Evolutionary conservation across 2,797 vertebrate genomes (phyloP), one percentile per base, ranked within the genome.

Genomic region (Artibeus lituratus): DNA sequence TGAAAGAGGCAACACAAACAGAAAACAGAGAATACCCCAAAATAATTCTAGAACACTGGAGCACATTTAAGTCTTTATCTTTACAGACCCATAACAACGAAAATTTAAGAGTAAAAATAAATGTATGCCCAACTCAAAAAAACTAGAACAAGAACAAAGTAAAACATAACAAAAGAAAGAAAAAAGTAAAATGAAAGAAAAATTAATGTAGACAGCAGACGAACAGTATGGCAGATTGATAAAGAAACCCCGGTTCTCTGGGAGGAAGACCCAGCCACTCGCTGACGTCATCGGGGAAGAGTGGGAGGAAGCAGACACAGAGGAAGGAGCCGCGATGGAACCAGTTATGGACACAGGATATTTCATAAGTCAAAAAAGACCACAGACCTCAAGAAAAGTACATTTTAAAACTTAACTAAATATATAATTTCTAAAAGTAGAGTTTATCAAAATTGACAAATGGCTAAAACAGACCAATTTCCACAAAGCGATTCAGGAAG

Each of bases 71-170:
- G 83, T 29, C 39, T n/a, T 4, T 67, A 55, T 78, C 72, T 74
- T 62, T 83, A 74, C 83, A 32, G 12, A 69, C n/a, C 8, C 53
- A 7, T 35, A 86, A 15, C 39, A 86, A 51, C 89, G 44, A 91
- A 90, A 94, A 37, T 18, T 55, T 82, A 91, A 86, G 26, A 87
- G 78, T 69, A 44, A 96, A 96, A 87, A 53, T 37, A 62, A 70
- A 70, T 51, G 18, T 12, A 89, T 53, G 53, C 26, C 18, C 47
- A 65, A n/a, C 32, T 65, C 6, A n/a, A 62, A 62, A 62, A 14
- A 62, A 83, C 7, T 7, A 67, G 2, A 65, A 85, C 73, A 96
- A 69, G 72, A 89, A 83, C 70, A 89, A 72, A 78, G 53, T 42
- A 90, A 95, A 55, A 9, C 42, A 19, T 39, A 65, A 82, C 44